Conservation (phyloP, 2,888 invertebrate species). For the Eupithecia subfuscata region DNA sequence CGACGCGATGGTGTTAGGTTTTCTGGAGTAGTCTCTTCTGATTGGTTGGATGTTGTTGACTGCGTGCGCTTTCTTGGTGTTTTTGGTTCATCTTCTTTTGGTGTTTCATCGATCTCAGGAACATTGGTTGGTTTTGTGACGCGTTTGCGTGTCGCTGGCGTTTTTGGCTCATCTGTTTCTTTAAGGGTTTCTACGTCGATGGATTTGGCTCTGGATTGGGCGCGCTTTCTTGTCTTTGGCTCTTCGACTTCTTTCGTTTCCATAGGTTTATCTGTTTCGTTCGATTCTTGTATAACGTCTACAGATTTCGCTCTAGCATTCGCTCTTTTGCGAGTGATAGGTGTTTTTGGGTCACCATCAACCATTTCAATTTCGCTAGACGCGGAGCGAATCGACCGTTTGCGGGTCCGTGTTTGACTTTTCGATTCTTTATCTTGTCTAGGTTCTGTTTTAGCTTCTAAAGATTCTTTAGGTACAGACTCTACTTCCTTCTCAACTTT, state of each 20-base stretch:
- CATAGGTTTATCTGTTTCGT: slow-evolving; percentile 10
- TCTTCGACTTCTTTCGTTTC: slow-evolving; percentile 14
- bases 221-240: slow-evolving; percentile 58
- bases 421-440: not conserved
- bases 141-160: slow-evolving; percentile 64
- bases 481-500: not conserved
- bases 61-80: slow-evolving; percentile 69
- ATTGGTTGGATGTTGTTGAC: slow-evolving; percentile 59
- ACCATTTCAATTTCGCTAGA: slow-evolving; percentile 44
- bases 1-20: slow-evolving; percentile 52
- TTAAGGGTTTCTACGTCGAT: slow-evolving; percentile 51
- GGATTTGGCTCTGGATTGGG: slow-evolving; percentile 50
- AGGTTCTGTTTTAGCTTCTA: not conserved
- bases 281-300: slow-evolving; percentile 17
- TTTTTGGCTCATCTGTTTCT: slow-evolving; percentile 50
- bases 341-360: slow-evolving; percentile 29
- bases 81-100: slow-evolving; percentile 49
- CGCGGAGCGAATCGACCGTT: slow-evolving; percentile 54
- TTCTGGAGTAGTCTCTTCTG: slow-evolving; percentile 58
- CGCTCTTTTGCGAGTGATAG: slow-evolving; percentile 36
- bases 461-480: not conserved
- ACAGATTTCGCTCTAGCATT: slow-evolving; percentile 33
- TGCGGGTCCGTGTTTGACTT: slow-evolving; percentile 42
- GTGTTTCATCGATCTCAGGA: slow-evolving; percentile 28
- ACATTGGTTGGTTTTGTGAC: slow-evolving; percentile 12